Conservation (phyloP, 2,888 invertebrate genomes). For the Branchellion lobata region DNA sequence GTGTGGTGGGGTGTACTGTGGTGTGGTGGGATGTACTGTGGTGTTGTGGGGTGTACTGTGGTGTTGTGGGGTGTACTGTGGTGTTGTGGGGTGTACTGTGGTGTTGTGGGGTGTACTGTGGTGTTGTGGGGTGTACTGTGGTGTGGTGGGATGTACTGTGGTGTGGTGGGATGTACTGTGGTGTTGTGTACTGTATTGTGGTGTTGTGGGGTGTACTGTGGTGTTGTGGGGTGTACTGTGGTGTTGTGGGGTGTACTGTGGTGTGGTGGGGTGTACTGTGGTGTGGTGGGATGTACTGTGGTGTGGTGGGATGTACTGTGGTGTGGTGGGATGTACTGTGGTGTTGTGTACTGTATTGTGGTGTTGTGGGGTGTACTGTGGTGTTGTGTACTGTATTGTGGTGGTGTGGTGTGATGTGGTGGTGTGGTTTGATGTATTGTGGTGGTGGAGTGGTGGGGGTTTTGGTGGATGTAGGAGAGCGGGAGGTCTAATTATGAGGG, state of each 20-base stretch:
- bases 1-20: constrained; percentile 87
- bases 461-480: constrained; percentile 66
- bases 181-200: too few species aligned
- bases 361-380: constrained; percentile 75
- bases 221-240: constrained; percentile 75
- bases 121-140: constrained; percentile 89
- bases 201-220: constrained; percentile 64
- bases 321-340: not conserved
- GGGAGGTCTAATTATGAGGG: constrained; percentile 90
- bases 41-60: constrained; percentile 89
- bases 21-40: not conserved
- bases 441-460: not conserved
- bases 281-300: constrained; percentile 66
- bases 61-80: not conserved
- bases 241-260: constrained; percentile 66
- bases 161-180: constrained; percentile 87
- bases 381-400: constrained; percentile 62
- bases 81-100: constrained; percentile 89
- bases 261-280: constrained; percentile 87
- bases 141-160: constrained; percentile 66
- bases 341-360: constrained; percentile 77
- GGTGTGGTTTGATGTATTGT: not conserved
- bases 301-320: constrained; percentile 87
- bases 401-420: constrained; percentile 89
- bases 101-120: not conserved